Conservation (phyloP, 2,113 vertebrate genomes). For the Pseudorasbora parva region DNA sequence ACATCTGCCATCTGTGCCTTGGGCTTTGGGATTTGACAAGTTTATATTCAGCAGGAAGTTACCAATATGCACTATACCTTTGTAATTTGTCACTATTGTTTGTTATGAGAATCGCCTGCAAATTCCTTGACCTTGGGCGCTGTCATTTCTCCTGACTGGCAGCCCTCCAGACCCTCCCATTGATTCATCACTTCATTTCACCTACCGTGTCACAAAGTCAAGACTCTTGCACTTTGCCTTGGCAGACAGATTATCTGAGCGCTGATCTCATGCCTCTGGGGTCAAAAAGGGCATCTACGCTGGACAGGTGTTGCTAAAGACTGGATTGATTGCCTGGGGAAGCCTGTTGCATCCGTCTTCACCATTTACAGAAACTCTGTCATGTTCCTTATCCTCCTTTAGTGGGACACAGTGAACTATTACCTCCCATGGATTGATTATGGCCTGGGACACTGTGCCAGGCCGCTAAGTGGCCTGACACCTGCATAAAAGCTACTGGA, state of each 20-base stretch:
- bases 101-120: not conserved
- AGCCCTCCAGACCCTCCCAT: conserved; percentile 17
- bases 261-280: not conserved
- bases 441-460: not conserved
- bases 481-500: not conserved
- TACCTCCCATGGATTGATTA: not conserved
- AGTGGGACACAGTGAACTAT: not conserved
- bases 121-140: not conserved
- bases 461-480: not conserved
- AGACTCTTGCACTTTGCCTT: conserved; percentile 20
- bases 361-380: not conserved
- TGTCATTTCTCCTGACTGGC: conserved; percentile 10
- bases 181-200: conserved; percentile 30
- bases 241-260: conserved; percentile 4
- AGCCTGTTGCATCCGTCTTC: not conserved
- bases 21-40: conserved; percentile 27
- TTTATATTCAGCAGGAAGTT: conserved; percentile 13
- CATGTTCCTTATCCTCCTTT: not conserved
- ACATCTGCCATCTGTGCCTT: conserved; percentile 35
- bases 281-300: not conserved
- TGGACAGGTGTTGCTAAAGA: not conserved
- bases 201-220: conserved; percentile 5
- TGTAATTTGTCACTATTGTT: not conserved
- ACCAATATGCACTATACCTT: conserved; percentile 8
- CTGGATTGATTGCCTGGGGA: not conserved